Conservation (phyloP, 2,113 vertebrate species). For the Catharus bicknelli region DNA sequence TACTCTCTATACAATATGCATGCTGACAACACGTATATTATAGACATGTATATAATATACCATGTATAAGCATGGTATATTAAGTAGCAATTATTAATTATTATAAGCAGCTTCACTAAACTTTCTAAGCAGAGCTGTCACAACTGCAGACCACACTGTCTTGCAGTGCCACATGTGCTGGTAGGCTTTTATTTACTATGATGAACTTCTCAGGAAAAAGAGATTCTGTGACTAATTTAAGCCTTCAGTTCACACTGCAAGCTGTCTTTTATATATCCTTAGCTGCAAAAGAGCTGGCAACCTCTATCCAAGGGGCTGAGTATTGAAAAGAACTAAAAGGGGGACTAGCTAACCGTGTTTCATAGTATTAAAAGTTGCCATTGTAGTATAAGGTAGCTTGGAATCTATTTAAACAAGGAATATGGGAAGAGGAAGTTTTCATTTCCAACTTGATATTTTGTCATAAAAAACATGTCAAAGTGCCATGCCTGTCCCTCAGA, state of each 20-base stretch:
- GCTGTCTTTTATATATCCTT: not conserved
- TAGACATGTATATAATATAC: not conserved
- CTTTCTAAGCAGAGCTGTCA: not conserved
- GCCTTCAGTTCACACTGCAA: not conserved
- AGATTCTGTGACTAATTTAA: not conserved
- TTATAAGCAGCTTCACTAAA: not conserved
- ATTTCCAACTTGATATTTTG: not conserved
- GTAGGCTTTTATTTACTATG: not conserved
- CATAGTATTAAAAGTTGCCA: not conserved
- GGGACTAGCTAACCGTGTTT: accelerated
- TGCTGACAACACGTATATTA: not conserved
- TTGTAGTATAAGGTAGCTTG: not conserved
- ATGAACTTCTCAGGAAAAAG: not conserved
- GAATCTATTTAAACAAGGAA: not conserved
- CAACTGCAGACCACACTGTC: not conserved
- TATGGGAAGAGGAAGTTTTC: not conserved
- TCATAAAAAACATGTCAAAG: not conserved
- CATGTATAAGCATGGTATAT: not conserved
- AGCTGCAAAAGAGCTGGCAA: not conserved
- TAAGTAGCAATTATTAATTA: not conserved
- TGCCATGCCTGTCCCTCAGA: not conserved
- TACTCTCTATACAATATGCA: not conserved
- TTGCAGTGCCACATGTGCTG: not conserved
- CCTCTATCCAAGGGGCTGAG: not conserved
- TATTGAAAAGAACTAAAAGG: not conserved